Conservation (phyloP, 1,140 invertebrate genomes). For the Drosophila jambulina region DNA sequence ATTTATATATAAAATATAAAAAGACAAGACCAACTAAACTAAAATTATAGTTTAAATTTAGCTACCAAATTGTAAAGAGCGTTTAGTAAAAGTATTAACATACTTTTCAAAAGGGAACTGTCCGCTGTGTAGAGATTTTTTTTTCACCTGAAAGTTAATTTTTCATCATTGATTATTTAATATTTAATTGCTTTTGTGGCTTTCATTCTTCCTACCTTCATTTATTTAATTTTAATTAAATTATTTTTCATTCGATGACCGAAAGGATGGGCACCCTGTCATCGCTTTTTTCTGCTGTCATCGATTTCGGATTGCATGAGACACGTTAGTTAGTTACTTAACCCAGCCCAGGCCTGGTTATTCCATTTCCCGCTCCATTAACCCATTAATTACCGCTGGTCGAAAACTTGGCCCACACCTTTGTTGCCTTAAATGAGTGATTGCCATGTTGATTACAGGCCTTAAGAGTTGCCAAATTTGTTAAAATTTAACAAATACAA, state of each 20-base stretch:
- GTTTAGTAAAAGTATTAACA: too few relatives aligned
- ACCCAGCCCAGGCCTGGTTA: constrained; percentile 26
- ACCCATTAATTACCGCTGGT: constrained; percentile 35
- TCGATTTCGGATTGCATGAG: constrained; percentile 47
- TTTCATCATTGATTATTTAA: too few relatives aligned
- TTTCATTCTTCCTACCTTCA: too few relatives aligned
- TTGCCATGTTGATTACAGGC: constrained; percentile 1
- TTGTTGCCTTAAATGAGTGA: constrained; percentile 4
- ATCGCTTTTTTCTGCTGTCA: constrained; percentile 21
- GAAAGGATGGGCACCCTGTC: constrained; percentile 14
- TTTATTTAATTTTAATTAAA: constrained; percentile 2
- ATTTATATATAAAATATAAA: too few relatives aligned
- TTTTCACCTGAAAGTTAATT: not conserved
- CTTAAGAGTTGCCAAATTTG: not conserved
- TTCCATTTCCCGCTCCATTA: constrained; percentile 21
- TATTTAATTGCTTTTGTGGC: too few relatives aligned
- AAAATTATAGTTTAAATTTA: too few relatives aligned
- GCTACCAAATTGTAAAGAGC: too few relatives aligned
- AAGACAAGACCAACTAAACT: too few relatives aligned
- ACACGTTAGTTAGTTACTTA: constrained; percentile 46
- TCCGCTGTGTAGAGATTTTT: not conserved
- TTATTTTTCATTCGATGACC: not conserved
- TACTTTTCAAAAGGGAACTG: too few relatives aligned
- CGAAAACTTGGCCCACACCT: constrained; percentile 12
- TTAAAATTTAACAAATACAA: not conserved